A percentile compares a stretch with the other conserved stretches of the same genome.
These are phyloP conservation scores for Epinephelus lanceolatus DNA, from an alignment of 2,113 vertebrate genomes.

Conservation along the genomic window DNA sequence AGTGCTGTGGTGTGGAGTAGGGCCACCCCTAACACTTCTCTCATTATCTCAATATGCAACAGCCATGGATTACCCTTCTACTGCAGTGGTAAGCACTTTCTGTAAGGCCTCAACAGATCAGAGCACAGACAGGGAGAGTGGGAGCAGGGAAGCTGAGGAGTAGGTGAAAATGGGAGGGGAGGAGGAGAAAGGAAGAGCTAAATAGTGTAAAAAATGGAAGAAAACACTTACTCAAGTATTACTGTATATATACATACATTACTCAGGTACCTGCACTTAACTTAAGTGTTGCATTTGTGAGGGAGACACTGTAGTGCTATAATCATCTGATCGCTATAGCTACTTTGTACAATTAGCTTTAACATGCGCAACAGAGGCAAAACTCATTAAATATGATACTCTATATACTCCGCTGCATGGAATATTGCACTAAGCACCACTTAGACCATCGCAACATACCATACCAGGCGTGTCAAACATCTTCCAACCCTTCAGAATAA, in stretches of 20 bases:
- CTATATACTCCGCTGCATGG: not conserved
- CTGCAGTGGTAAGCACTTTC: conserved; percentile 76
- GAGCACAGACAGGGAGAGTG: conserved; percentile 23
- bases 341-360: not conserved
- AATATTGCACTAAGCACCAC: not conserved
- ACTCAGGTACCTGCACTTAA: not conserved
- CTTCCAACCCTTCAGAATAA: not conserved
- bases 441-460: not conserved
- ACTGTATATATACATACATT: not conserved
- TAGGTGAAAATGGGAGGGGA: conserved; percentile 16
- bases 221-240: not conserved
- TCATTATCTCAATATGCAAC: conserved; percentile 79
- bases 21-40: conserved; percentile 61
- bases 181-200: not conserved
- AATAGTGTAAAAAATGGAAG: not conserved
- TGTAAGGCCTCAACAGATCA: conserved; percentile 62
- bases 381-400: not conserved
- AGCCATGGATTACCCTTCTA: conserved; percentile 67
- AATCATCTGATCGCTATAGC: not conserved
- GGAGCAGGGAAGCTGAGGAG: conserved; percentile 25
- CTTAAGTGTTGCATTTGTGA: not conserved
- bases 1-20: conserved; percentile 61
- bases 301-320: not conserved
- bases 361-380: not conserved
- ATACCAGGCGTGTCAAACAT: not conserved